Conservation (phyloP, 1,140 invertebrate genomes). For the Stenopsyche tienmushanensis region DNA sequence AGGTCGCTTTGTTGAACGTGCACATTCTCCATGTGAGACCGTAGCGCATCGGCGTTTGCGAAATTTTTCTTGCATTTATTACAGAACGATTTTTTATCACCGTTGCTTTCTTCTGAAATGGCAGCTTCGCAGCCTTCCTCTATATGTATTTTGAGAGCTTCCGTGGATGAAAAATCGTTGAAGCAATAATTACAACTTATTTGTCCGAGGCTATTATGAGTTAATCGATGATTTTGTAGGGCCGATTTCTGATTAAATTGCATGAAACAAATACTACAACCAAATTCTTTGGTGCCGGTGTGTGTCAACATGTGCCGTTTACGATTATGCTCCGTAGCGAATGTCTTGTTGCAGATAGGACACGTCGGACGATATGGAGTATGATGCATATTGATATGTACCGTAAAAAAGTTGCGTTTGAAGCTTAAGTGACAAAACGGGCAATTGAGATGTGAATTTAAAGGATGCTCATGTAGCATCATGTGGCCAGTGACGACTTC, state of each 20-base stretch:
- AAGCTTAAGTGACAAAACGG: constrained; percentile 55
- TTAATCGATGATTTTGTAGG: too few species aligned
- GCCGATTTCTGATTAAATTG: too few species aligned
- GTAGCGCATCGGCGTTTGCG: constrained; percentile 49
- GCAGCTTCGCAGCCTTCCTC: constrained; percentile 47
- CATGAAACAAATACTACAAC: too few species aligned
- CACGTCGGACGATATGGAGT: constrained; percentile 55
- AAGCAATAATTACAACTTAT: constrained; percentile 49
- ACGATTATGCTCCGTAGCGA: constrained; percentile 60
- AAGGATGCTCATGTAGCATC: constrained; percentile 55
- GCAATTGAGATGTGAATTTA: constrained; percentile 48
- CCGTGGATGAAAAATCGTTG: constrained; percentile 46
- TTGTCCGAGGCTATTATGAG: constrained; percentile 52
- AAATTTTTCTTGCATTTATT: constrained; percentile 57
- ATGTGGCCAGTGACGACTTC: constrained; percentile 69
- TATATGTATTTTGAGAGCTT: constrained; percentile 44
- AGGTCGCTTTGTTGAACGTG: constrained; percentile 46
- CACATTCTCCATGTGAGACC: constrained; percentile 51
- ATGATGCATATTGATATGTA: constrained; percentile 56
- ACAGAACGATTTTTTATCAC: constrained; percentile 52
- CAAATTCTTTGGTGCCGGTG: too few species aligned
- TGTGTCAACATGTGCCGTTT: constrained; percentile 63
- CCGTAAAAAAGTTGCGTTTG: constrained; percentile 50
- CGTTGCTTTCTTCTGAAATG: constrained; percentile 47
- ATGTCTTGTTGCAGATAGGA: constrained; percentile 58